phyloP scores from a whole-genome alignment of 2,797 vertebrate species.

The Neoniphon sammara region DNA sequence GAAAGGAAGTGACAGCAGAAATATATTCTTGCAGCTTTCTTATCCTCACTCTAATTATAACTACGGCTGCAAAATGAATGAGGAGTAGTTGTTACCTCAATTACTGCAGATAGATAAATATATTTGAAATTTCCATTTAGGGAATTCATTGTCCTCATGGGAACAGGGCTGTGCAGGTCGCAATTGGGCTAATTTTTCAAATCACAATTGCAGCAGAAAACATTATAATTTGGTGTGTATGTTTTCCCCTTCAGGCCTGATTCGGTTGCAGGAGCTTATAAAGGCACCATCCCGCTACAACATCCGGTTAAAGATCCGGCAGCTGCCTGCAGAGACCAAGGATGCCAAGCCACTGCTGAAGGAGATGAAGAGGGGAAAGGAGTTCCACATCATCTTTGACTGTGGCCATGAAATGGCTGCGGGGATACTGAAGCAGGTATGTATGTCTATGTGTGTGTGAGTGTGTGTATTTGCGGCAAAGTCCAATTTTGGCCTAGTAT shows the following conservation, averaged over 20 bases:
- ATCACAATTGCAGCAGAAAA: neutral
- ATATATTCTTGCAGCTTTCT: conserved; percentile 55
- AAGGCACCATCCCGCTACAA: conserved; percentile 98
- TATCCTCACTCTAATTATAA: conserved; percentile 68
- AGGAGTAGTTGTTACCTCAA: conserved; percentile 49
- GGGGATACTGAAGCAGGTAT: conserved; percentile 96
- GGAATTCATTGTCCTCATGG: conserved; percentile 22
- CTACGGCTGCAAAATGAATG: conserved; percentile 52
- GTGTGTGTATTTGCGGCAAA: conserved; percentile 11
- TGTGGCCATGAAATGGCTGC: conserved; percentile 98
- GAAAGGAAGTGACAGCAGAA: conserved; percentile 56
- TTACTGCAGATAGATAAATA: conserved; percentile 53
- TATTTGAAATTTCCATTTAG: conserved; percentile 50
- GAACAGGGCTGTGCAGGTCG: neutral
- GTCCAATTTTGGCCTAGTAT: too few relatives aligned
- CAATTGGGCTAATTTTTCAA: conserved; percentile 3
- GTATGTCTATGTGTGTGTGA: conserved; percentile 19
- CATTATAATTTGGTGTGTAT: neutral
- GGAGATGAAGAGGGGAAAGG: conserved; percentile 98
- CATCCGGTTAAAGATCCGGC: conserved; percentile 96
- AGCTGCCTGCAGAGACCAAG: conserved; percentile 93
- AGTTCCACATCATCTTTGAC: conserved; percentile 98
- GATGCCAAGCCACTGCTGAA: conserved; percentile 97
- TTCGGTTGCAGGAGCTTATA: conserved; percentile 97
- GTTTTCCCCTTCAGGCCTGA: conserved; percentile 85